Evolutionary conservation across 2,888 invertebrate genomes (phyloP).

Genomic region (Anagyrus pseudococci): DNA sequence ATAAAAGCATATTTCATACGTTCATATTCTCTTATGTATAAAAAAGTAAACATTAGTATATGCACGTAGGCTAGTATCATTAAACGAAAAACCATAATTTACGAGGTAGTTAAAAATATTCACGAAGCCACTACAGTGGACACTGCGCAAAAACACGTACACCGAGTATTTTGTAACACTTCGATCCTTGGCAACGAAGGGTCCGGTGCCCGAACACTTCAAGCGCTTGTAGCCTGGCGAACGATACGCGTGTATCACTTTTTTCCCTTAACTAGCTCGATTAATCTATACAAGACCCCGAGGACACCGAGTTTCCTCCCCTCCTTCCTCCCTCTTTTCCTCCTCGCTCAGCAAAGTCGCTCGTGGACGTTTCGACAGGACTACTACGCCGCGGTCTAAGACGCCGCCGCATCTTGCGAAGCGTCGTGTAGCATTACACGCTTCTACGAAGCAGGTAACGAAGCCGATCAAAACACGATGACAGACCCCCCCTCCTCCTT

Average conservation of each 20-base stretch:
- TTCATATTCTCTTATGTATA: no score
- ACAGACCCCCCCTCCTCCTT: not conserved
- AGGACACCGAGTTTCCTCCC: not conserved
- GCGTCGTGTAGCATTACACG: conserved; percentile 38
- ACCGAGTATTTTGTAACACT: no score
- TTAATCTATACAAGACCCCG: conserved; percentile 26
- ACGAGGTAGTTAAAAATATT: no score
- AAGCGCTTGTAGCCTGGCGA: conserved; percentile 25
- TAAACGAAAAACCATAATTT: no score
- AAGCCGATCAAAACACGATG: conserved; percentile 49
- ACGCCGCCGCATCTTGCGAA: conserved; percentile 7
- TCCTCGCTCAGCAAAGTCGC: not conserved
- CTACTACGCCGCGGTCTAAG: conserved; percentile 3
- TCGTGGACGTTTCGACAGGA: conserved; percentile 14
- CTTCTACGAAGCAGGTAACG: conserved; percentile 42
- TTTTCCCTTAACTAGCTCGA: conserved; percentile 31
- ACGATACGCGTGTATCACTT: conserved; percentile 32
- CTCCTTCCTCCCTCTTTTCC: not conserved
- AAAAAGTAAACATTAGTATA: no score
- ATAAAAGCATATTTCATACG: no score
- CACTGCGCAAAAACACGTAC: no score
- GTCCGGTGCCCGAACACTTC: not conserved
- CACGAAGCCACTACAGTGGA: no score
- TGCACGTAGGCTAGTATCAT: no score
- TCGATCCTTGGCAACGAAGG: no score